phyloP scores from a whole-genome alignment of 2,113 vertebrate species.

The Marmota flaviventris region DNA sequence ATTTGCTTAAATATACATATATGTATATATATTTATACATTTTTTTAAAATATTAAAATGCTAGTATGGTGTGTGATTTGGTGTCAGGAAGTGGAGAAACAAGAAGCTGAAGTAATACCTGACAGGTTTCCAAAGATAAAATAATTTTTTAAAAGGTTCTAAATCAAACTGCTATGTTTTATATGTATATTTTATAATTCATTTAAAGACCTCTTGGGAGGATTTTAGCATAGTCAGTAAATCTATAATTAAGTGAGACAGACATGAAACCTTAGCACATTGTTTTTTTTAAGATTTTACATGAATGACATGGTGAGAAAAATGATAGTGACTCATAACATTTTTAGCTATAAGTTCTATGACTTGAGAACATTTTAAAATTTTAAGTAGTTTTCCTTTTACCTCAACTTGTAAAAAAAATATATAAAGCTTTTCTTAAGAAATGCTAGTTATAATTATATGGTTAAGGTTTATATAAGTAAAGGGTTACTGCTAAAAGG shows the following conservation, averaged over 20 bases:
- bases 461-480: conserved; percentile 13
- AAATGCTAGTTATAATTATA: not conserved
- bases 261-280: conserved; percentile 26
- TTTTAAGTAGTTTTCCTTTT: conserved; percentile 63
- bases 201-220: not conserved
- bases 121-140: conserved; percentile 33
- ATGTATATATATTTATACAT: not conserved
- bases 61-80: not conserved
- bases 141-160: conserved; percentile 27
- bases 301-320: conserved; percentile 58
- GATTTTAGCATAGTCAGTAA: conserved; percentile 43
- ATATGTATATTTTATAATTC: conserved; percentile 31
- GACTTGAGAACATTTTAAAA: conserved; percentile 21
- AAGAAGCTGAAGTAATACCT: conserved; percentile 22
- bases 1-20: conserved; percentile 36
- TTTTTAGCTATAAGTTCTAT: conserved; percentile 41
- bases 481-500: conserved; percentile 26
- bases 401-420: conserved; percentile 23
- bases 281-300: conserved; percentile 49
- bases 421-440: conserved; percentile 63
- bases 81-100: not conserved
- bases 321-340: conserved; percentile 8
- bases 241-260: conserved; percentile 62
- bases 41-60: conserved; percentile 15
- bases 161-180: conserved; percentile 30